These are phyloP conservation scores for Drosophila pegasa DNA, from an alignment of 2,888 invertebrate species.

Conservation along the genomic window DNA sequence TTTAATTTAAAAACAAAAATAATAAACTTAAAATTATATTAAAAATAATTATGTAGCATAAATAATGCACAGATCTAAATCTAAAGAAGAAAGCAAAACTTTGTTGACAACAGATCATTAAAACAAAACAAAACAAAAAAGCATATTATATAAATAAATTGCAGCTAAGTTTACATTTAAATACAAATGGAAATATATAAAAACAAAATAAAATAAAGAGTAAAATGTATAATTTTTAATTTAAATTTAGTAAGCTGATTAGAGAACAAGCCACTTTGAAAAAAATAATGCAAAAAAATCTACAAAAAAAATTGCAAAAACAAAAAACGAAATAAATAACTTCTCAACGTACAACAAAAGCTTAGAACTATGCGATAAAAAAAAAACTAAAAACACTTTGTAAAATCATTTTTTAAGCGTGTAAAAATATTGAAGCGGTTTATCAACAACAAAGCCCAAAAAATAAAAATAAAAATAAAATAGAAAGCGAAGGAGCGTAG, in stretches of 20 bases:
- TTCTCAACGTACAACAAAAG: constrained; percentile 64
- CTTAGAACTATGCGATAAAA: constrained; percentile 59
- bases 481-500: constrained; percentile 23
- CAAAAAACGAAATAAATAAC: constrained; percentile 43
- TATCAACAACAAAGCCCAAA: constrained; percentile 34
- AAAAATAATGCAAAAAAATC: constrained; percentile 32
- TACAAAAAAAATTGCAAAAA: constrained; percentile 44
- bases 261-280: constrained; percentile 44
- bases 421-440: constrained; percentile 58
- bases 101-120: constrained; percentile 49
- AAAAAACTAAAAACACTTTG: constrained; percentile 51
- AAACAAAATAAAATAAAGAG: constrained; percentile 9
- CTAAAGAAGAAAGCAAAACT: constrained; percentile 31
- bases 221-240: constrained; percentile 68
- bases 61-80: constrained; percentile 38
- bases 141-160: constrained; percentile 50
- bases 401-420: constrained; percentile 76
- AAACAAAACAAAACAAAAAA: constrained; percentile 35
- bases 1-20: constrained; percentile 34
- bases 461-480: constrained; percentile 12
- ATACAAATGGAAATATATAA: constrained; percentile 47
- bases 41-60: constrained; percentile 52
- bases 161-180: constrained; percentile 68
- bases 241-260: constrained; percentile 66
- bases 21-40: constrained; percentile 4